A percentile compares a stretch with the other conserved stretches of the same genome.
phyloP scores from a whole-genome alignment of 30 jellyfish, hydroid and myxozoan species.

The Cassiopea andromeda region DNA sequence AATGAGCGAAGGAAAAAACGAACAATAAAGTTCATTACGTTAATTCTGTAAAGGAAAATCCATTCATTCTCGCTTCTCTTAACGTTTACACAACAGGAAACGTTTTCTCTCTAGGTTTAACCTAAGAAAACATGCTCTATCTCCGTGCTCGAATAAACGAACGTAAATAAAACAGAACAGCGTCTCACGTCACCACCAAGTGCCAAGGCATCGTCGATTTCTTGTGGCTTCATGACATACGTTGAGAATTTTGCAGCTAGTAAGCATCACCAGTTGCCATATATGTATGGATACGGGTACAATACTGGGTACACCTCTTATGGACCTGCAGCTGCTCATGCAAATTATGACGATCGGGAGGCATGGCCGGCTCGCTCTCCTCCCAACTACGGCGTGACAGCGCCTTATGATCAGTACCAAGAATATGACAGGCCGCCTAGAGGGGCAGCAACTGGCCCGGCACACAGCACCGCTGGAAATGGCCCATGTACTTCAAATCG shows the following conservation, averaged over 20 bases:
- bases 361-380: slow-evolving; percentile 72
- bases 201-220: no score
- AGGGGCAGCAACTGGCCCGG: slow-evolving; percentile 69
- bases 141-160: slow-evolving; percentile 24
- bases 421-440: slow-evolving; percentile 62
- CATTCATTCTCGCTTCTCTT: slow-evolving; percentile 59
- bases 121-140: slow-evolving; percentile 44
- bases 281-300: slow-evolving; percentile 62
- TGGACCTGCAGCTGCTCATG: slow-evolving; percentile 43
- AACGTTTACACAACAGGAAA: slow-evolving; percentile 75
- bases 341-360: slow-evolving; percentile 53
- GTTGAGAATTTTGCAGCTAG: no score
- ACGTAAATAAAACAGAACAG: slow-evolving; percentile 17
- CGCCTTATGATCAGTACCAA: slow-evolving; percentile 58
- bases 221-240: no score
- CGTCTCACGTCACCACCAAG: not conserved
- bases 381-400: slow-evolving; percentile 62
- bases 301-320: slow-evolving; percentile 44
- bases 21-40: slow-evolving; percentile 59
- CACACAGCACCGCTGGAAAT: slow-evolving; percentile 35
- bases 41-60: slow-evolving; percentile 52
- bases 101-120: slow-evolving; percentile 51
- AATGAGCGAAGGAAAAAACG: slow-evolving; percentile 63
- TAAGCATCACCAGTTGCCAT: not conserved
- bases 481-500: slow-evolving; percentile 47